These are phyloP conservation scores for Scaptomyza graminum DNA, from an alignment of 1,140 invertebrate genomes.

Conservation along the genomic window DNA sequence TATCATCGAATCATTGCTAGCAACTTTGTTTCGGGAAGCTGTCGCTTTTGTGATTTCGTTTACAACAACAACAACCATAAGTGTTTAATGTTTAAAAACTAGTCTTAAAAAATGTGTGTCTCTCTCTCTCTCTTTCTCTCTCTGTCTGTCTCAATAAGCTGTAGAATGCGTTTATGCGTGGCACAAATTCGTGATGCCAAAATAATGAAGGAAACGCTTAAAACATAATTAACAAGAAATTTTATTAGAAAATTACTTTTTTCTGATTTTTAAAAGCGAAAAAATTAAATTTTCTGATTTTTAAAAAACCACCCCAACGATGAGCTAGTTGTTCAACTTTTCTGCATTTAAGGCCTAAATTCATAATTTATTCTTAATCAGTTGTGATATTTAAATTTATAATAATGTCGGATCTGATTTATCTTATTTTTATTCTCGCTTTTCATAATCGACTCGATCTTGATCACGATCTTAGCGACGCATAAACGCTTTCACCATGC, in stretches of 20 bases:
- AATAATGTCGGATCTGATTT: too few species aligned
- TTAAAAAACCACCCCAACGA: conserved; percentile 26
- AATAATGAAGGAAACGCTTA: background rate
- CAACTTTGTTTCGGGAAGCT: background rate
- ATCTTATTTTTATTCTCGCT: background rate
- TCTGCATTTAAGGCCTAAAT: background rate
- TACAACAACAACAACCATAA: conserved; percentile 35
- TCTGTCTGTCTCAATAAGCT: conserved; percentile 28
- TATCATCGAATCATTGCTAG: background rate
- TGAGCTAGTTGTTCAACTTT: conserved; percentile 16
- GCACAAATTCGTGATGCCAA: conserved; percentile 12
- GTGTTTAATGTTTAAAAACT: conserved; percentile 66
- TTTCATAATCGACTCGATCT: background rate
- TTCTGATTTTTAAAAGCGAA: too few species aligned
- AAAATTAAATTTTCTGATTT: too few species aligned
- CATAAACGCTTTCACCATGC: conserved; percentile 12
- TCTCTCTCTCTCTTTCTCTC: conserved; percentile 26
- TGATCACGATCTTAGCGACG: background rate
- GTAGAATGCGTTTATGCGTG: conserved; percentile 54
- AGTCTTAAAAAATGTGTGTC: conserved; percentile 76
- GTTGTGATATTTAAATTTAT: too few species aligned
- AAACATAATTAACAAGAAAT: too few species aligned
- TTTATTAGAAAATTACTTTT: too few species aligned
- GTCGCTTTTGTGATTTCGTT: conserved; percentile 66
- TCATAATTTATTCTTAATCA: background rate